A percentile compares a stretch with the other conserved stretches of the same genome.
Evolutionary conservation across 2,888 invertebrate genomes (phyloP).

Genomic region (Macaria notata): DNA sequence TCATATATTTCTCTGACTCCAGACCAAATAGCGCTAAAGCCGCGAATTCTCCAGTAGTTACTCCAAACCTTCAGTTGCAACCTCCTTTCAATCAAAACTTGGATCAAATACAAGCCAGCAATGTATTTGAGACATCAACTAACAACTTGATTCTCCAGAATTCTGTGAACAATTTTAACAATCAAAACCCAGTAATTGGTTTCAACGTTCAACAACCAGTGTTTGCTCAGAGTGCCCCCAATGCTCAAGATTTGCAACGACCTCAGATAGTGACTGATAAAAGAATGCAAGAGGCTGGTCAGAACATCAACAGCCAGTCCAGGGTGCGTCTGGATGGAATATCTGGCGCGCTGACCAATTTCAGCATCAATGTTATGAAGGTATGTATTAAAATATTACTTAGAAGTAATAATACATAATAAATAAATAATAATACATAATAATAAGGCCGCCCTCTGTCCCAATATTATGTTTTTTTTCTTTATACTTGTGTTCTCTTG

Average conservation of each 20-base stretch:
- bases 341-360: constrained; percentile 24
- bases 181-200: no score
- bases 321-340: constrained; percentile 16
- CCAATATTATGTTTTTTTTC: no score
- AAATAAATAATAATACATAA: no score
- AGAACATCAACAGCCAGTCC: background rate
- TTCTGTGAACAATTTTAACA: background rate
- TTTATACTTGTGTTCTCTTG: no score
- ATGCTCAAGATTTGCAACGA: background rate
- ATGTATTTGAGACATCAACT: background rate
- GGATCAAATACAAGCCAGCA: constrained; percentile 5
- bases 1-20: constrained; percentile 22
- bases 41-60: background rate
- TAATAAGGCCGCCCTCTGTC: no score
- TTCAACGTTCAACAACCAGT: background rate
- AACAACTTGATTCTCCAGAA: background rate
- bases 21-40: constrained; percentile 2
- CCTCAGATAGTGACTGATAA: background rate
- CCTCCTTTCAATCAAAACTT: background rate
- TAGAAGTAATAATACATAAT: background rate
- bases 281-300: constrained; percentile 1
- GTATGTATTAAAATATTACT: constrained; percentile 9
- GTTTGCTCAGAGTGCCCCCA: background rate
- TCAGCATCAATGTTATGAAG: constrained; percentile 30
- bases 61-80: background rate